phyloP scores from a whole-genome alignment of 1,140 invertebrate genomes.

The Zaprionus davidi region DNA sequence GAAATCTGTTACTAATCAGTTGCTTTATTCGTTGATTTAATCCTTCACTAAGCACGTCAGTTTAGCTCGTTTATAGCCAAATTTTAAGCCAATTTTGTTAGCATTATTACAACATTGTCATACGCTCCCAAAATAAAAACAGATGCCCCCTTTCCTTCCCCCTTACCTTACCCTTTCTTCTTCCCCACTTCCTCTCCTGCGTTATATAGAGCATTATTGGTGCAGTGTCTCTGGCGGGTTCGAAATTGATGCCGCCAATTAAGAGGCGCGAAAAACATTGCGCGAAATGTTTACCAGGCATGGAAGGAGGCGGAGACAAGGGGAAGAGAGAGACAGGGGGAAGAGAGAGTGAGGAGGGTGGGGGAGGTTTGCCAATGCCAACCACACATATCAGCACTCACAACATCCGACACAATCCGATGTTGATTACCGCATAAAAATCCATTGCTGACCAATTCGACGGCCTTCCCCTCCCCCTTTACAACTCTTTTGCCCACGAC shows the following conservation, averaged over 20 bases:
- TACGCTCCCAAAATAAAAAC: slow-evolving; percentile 30
- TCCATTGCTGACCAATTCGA: slow-evolving; percentile 41
- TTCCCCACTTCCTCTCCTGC: neutral
- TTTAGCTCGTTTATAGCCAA: slow-evolving; percentile 25
- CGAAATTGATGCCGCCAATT: slow-evolving; percentile 54
- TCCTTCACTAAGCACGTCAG: slow-evolving; percentile 39
- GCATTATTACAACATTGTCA: slow-evolving; percentile 45
- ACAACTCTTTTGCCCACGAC: neutral
- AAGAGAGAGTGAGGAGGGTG: neutral
- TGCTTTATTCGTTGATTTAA: slow-evolving; percentile 16
- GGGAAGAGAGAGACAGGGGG: neutral
- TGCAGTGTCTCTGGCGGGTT: neutral
- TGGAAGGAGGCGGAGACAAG: neutral
- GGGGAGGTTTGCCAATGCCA: slow-evolving; percentile 20
- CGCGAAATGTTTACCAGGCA: slow-evolving; percentile 33
- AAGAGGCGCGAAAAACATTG: slow-evolving; percentile 54
- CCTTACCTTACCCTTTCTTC: neutral
- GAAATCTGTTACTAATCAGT: slow-evolving; percentile 2
- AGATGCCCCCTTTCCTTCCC: slow-evolving; percentile 20
- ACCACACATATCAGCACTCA: slow-evolving; percentile 74
- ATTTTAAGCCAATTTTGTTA: slow-evolving; percentile 40
- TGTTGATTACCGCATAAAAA: slow-evolving; percentile 81
- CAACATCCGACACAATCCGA: slow-evolving; percentile 72
- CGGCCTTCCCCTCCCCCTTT: neutral
- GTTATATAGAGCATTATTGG: neutral